These are phyloP conservation scores for Ficedula albicollis DNA, from an alignment of 2,797 vertebrate species.

Conservation along the genomic window DNA sequence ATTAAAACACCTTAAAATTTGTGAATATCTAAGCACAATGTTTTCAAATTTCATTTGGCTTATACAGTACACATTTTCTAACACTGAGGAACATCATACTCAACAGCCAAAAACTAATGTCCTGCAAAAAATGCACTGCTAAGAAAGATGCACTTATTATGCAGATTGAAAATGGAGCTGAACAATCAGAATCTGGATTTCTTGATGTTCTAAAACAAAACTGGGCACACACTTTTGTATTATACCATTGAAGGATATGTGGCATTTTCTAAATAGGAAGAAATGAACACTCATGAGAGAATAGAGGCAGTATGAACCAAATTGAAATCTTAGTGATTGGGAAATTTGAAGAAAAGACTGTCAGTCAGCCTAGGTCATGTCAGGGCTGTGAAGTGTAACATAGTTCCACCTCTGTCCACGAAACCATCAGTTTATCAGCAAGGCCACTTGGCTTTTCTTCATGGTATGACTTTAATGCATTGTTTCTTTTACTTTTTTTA, in stretches of 20 bases:
- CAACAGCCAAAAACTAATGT: neutral
- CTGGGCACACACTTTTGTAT: neutral
- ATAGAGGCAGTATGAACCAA: neutral
- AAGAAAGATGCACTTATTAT: neutral
- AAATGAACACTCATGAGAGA: neutral
- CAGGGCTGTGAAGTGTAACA: neutral
- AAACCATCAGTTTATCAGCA: neutral
- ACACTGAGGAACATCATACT: neutral
- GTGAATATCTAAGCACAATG: neutral
- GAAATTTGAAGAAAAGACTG: slow-evolving; percentile 2
- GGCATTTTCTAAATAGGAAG: neutral
- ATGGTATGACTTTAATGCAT: neutral
- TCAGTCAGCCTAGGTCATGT: neutral
- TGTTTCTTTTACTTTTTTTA: neutral
- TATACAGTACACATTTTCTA: neutral
- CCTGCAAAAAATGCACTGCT: neutral
- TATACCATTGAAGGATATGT: neutral
- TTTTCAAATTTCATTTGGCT: neutral
- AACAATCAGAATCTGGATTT: neutral
- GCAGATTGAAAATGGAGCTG: neutral
- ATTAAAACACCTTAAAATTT: neutral
- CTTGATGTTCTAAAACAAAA: slow-evolving; percentile 15
- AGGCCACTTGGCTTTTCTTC: neutral
- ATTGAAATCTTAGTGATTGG: slow-evolving; percentile 4
- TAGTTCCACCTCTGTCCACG: neutral